Conservation (phyloP, 1,140 invertebrate genomes). For the Diploscapter pachys region DNA sequence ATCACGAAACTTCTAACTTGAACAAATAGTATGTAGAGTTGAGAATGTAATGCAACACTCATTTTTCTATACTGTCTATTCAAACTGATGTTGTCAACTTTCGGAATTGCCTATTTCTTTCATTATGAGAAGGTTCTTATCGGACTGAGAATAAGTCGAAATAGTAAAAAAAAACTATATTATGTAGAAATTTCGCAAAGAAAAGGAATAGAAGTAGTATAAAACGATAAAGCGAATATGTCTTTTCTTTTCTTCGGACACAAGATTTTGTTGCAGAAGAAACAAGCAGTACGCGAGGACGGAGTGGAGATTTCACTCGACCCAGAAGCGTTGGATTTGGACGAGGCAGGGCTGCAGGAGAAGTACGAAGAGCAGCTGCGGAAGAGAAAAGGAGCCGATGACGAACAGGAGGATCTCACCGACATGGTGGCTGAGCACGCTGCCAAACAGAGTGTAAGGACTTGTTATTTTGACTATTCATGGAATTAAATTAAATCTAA, state of each 20-base stretch:
- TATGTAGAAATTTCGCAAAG: background rate
- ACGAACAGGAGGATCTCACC: conserved; percentile 84
- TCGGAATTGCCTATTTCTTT: background rate
- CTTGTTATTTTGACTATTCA: conserved; percentile 7
- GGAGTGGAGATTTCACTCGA: conserved; percentile 87
- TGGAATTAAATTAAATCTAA: background rate
- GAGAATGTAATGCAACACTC: background rate
- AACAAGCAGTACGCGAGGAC: conserved; percentile 54
- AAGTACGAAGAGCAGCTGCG: conserved; percentile 83
- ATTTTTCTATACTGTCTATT: conserved; percentile 2
- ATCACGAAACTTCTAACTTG: background rate
- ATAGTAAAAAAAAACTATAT: background rate
- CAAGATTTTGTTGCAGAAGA: conserved; percentile 29
- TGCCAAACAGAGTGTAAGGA: conserved; percentile 47
- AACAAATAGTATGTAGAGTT: too few species aligned
- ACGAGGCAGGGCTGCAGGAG: conserved; percentile 90
- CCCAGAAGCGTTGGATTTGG: conserved; percentile 91
- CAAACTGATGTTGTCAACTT: background rate
- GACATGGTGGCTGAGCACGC: conserved; percentile 94
- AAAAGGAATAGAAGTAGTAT: background rate
- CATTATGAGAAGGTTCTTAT: conserved; percentile 20
- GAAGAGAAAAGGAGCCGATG: conserved; percentile 61
- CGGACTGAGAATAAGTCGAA: conserved; percentile 1
- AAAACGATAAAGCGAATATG: too few species aligned
- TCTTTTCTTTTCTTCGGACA: background rate